Percentiles rank a stretch among this genome's conserved stretches.
Evolutionary conservation across 2,113 vertebrate species (phyloP).

Genomic region (Ascaphus truei): DNA sequence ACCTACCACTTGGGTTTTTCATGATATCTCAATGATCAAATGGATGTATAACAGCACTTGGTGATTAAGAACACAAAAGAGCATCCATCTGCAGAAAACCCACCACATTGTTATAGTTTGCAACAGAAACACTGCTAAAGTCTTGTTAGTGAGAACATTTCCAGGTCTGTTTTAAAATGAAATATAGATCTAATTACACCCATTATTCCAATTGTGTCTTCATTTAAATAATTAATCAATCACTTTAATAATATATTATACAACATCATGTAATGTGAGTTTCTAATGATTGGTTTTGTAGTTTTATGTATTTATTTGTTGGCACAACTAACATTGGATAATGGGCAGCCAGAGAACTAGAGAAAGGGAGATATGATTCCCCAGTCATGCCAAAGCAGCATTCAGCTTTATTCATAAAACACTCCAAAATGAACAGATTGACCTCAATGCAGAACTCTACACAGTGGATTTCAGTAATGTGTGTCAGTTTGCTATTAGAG

Average conservation of each 20-base stretch:
- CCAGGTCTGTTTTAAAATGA: neutral
- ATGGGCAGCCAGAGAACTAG: neutral
- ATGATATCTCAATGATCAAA: too few relatives aligned
- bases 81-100: neutral
- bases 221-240: conserved; percentile 14
- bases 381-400: neutral
- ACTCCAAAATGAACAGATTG: conserved; percentile 20
- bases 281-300: neutral
- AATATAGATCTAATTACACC: conserved; percentile 12
- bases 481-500: conserved; percentile 29
- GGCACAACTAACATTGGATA: neutral
- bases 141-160: neutral
- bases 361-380: conserved; percentile 13
- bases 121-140: neutral
- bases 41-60: too few relatives aligned
- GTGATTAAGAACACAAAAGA: neutral
- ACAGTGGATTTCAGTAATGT: conserved; percentile 23
- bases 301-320: conserved; percentile 16
- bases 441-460: neutral
- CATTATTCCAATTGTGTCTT: conserved; percentile 1
- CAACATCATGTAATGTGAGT: neutral
- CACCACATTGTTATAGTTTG: neutral
- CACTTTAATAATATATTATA: too few relatives aligned
- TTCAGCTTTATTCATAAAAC: conserved; percentile 3
- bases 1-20: too few relatives aligned